A percentile compares a stretch with the other conserved stretches of the same genome.
phyloP scores from a whole-genome alignment of 2,888 invertebrate species.

The Villa cingulata region DNA sequence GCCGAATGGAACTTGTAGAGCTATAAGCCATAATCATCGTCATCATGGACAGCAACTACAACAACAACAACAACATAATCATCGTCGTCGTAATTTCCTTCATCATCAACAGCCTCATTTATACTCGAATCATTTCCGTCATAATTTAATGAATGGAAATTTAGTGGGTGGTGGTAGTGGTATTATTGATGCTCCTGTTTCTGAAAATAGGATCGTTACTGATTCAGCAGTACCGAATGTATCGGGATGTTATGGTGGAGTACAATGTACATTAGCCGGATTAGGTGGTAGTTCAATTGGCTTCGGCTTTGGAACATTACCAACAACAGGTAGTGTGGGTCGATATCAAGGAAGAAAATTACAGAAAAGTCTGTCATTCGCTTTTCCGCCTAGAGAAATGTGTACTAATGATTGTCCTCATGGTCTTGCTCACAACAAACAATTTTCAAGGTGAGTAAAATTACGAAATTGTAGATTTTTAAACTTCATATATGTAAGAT shows the following conservation, averaged over 20 bases:
- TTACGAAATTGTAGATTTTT: no score
- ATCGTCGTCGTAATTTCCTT: conserved; percentile 11
- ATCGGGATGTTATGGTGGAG: conserved; percentile 18
- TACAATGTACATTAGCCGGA: conserved; percentile 8
- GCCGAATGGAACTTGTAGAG: conserved; percentile 16
- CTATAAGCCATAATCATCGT: conserved; percentile 17
- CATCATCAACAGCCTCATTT: conserved; percentile 12
- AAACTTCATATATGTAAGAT: no score
- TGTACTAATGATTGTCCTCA: conserved; percentile 22
- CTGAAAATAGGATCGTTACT: neutral
- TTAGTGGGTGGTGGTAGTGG: conserved; percentile 27
- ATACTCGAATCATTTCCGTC: conserved; percentile 13
- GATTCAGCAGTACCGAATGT: conserved; percentile 17
- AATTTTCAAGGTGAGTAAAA: no score
- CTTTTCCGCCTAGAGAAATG: conserved; percentile 28
- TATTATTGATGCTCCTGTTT: no score
- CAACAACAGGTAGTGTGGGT: conserved; percentile 24
- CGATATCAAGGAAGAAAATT: conserved; percentile 29
- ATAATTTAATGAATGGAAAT: conserved; percentile 10
- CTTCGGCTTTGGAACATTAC: conserved; percentile 5
- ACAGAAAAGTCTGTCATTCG: conserved; percentile 35
- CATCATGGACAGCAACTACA: conserved; percentile 16
- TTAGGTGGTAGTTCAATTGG: neutral
- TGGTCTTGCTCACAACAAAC: conserved; percentile 14
- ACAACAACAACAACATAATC: conserved; percentile 11